phyloP scores from a whole-genome alignment of 92 coral and sea anemone species.

The Umimayanthus chanpuru region DNA sequence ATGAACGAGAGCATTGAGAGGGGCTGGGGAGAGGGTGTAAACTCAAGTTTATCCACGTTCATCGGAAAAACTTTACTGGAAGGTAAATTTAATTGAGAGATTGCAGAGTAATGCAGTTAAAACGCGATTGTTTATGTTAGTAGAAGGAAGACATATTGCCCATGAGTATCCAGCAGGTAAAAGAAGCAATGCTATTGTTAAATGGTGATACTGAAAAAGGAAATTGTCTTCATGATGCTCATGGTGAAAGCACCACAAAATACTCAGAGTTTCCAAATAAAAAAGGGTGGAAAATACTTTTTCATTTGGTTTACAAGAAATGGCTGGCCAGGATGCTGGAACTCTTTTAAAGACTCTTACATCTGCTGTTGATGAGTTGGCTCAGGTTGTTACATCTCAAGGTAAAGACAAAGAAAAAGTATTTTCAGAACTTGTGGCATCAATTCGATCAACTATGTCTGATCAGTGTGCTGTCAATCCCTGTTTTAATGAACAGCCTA shows the following conservation, averaged over 20 bases:
- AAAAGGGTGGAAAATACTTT: neutral
- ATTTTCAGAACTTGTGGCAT: neutral
- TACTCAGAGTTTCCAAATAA: neutral
- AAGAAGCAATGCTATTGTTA: neutral
- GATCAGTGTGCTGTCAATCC: neutral
- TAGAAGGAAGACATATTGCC: neutral
- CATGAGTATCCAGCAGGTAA: neutral
- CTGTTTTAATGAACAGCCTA: neutral
- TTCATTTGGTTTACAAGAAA: neutral
- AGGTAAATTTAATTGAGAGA: too few relatives aligned
- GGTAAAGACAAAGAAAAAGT: neutral
- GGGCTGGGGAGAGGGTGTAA: too few relatives aligned
- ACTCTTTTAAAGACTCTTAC: neutral
- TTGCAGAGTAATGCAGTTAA: too few relatives aligned
- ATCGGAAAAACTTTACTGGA: too few relatives aligned
- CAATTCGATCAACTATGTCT: neutral
- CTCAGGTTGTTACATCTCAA: neutral
- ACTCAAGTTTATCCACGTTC: too few relatives aligned
- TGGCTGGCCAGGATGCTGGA: neutral
- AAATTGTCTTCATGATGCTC: neutral
- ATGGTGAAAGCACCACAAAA: neutral
- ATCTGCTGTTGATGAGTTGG: neutral
- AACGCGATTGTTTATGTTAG: too few relatives aligned
- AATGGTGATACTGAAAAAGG: neutral
- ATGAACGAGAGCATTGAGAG: too few relatives aligned